Conservation (phyloP, 2,113 vertebrate species). For the Bufo bufo region DNA sequence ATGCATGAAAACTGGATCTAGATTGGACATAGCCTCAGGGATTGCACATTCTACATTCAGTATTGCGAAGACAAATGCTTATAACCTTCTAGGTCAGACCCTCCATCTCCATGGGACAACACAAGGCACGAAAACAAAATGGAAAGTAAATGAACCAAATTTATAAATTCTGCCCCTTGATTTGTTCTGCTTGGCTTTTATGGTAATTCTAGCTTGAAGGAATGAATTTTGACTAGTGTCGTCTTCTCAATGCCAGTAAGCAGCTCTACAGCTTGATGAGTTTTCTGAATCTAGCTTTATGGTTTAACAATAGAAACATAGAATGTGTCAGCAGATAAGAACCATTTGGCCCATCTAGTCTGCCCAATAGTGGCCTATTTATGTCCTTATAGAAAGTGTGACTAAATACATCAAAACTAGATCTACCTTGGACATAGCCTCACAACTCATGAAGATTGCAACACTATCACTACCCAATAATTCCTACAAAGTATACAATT, state of each 20-base stretch:
- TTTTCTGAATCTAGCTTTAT: not conserved
- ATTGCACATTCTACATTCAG: not conserved
- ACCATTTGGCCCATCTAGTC: too few species aligned
- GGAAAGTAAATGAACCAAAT: not conserved
- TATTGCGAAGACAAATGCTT: not conserved
- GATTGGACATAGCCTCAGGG: not conserved
- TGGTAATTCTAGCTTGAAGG: not conserved
- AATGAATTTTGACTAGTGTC: not conserved
- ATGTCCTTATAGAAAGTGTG: too few species aligned
- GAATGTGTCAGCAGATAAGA: too few species aligned
- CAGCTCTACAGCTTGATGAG: not conserved
- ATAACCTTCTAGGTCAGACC: not conserved
- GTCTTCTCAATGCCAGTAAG: conserved; percentile 12
- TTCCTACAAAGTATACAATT: not conserved
- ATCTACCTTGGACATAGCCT: too few species aligned
- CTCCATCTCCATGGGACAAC: not conserved
- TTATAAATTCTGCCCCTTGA: not conserved
- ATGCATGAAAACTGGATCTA: too few species aligned
- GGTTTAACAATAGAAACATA: not conserved
- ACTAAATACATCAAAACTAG: too few species aligned
- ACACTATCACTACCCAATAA: too few species aligned
- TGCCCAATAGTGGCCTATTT: too few species aligned
- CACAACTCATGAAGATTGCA: too few species aligned
- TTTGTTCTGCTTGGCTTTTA: not conserved
- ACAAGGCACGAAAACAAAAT: not conserved